Percentiles rank a stretch among this genome's conserved stretches.
Conservation (phyloP, 2,888 invertebrate species). For the Xestia sexstrigata region DNA sequence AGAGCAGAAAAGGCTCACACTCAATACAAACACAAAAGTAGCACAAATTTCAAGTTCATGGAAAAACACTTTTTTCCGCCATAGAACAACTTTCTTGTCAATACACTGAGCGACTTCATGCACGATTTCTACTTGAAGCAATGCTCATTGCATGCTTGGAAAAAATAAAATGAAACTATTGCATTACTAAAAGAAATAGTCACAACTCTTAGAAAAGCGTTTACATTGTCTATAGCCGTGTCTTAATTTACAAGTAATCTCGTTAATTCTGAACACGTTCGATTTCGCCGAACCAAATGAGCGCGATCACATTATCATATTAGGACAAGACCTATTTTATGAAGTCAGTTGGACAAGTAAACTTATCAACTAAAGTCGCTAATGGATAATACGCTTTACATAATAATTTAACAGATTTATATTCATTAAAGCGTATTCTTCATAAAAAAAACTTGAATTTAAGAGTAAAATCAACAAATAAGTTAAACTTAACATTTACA, state of each 20-base stretch:
- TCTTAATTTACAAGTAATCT: background rate
- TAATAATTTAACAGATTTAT: background rate
- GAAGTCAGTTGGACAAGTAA: background rate
- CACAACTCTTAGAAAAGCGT: background rate
- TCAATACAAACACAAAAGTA: background rate
- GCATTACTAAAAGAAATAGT: background rate
- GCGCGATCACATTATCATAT: background rate
- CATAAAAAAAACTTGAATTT: conserved; percentile 7
- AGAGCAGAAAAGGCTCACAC: conserved; percentile 20
- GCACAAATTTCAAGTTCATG: conserved; percentile 10
- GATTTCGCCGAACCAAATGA: background rate
- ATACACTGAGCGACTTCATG: background rate
- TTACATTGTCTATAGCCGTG: conserved; percentile 1
- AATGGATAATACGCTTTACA: conserved; percentile 1
- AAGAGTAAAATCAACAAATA: conserved; percentile 1
- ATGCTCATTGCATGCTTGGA: background rate
- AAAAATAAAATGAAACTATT: background rate
- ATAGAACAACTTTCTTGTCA: conserved; percentile 26
- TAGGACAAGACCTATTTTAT: background rate
- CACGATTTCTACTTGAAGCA: background rate
- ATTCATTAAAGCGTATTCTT: background rate
- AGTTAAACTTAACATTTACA: conserved; percentile 18
- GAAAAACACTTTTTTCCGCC: conserved; percentile 20
- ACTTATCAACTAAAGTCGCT: background rate
- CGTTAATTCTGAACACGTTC: background rate